These are phyloP conservation scores for Protobothrops flavoviridis DNA, from an alignment of 2,113 vertebrate genomes.

Conservation along the genomic window DNA sequence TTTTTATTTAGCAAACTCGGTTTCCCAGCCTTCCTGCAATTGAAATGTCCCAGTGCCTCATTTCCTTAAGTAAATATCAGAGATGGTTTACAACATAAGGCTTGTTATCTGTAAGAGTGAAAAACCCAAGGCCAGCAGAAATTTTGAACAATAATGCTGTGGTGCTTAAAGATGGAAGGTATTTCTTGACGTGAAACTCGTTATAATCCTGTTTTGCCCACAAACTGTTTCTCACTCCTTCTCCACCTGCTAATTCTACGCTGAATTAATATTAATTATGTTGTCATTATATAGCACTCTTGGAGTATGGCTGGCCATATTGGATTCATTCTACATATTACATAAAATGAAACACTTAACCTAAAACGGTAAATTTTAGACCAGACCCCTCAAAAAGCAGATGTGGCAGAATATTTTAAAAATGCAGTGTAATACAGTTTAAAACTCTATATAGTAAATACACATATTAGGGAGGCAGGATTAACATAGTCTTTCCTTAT, in stretches of 20 bases:
- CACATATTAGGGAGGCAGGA: not conserved
- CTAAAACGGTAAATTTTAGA: not conserved
- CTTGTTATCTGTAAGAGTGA: not conserved
- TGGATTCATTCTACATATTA: not conserved
- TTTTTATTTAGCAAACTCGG: not conserved
- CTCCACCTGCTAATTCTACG: not conserved
- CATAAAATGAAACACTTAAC: not conserved
- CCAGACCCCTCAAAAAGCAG: not conserved
- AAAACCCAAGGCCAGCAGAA: not conserved
- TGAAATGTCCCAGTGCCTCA: slow-evolving; percentile 9
- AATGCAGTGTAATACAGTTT: not conserved
- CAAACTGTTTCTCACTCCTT: not conserved
- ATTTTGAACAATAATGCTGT: not conserved
- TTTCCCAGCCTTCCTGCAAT: slow-evolving; percentile 13
- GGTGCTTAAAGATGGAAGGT: not conserved
- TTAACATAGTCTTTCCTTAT: not conserved
- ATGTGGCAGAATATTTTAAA: not conserved
- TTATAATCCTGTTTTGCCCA: not conserved
- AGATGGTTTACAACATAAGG: not conserved
- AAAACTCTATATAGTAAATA: not conserved
- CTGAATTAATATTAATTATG: not conserved
- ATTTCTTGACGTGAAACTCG: not conserved
- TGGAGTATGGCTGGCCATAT: not conserved
- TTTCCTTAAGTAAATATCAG: slow-evolving; percentile 33
- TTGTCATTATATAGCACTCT: not conserved